Evolutionary conservation across 2,888 invertebrate genomes (phyloP).

Genomic region (Antheraea yamamai): DNA sequence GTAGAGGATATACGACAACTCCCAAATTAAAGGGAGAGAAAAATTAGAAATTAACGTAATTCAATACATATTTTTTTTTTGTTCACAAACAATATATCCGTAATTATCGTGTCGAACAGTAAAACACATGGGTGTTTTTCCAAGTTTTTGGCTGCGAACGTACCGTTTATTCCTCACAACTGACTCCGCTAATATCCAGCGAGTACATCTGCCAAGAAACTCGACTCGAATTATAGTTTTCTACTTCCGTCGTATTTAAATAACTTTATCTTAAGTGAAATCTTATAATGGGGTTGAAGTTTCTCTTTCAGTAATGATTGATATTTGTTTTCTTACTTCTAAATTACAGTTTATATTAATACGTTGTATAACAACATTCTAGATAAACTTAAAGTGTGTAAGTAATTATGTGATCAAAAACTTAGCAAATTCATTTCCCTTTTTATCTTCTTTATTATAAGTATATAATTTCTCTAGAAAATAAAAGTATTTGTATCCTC

Average conservation of each 20-base stretch:
- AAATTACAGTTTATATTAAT: neutral
- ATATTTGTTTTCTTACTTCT: neutral
- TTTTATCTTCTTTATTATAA: no score
- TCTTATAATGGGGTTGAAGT: constrained; percentile 45
- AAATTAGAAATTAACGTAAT: no score
- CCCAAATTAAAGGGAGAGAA: no score
- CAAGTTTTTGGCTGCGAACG: constrained; percentile 36
- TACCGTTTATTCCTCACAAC: constrained; percentile 42
- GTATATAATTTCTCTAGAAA: neutral
- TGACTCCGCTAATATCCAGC: constrained; percentile 26
- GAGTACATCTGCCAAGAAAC: constrained; percentile 58
- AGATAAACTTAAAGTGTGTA: neutral
- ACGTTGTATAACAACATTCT: neutral
- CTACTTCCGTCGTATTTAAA: constrained; percentile 62
- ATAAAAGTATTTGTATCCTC: neutral
- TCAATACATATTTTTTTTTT: neutral
- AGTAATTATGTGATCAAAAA: neutral
- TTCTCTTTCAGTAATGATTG: constrained; percentile 2
- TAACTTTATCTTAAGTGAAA: constrained; percentile 64
- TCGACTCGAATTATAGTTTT: constrained; percentile 58
- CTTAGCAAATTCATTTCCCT: neutral
- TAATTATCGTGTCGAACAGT: neutral
- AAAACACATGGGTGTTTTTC: constrained; percentile 40
- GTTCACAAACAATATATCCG: neutral
- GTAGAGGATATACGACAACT: no score